Conservation (phyloP, 2,797 vertebrate species). For the Pipistrellus pipistrellus region DNA sequence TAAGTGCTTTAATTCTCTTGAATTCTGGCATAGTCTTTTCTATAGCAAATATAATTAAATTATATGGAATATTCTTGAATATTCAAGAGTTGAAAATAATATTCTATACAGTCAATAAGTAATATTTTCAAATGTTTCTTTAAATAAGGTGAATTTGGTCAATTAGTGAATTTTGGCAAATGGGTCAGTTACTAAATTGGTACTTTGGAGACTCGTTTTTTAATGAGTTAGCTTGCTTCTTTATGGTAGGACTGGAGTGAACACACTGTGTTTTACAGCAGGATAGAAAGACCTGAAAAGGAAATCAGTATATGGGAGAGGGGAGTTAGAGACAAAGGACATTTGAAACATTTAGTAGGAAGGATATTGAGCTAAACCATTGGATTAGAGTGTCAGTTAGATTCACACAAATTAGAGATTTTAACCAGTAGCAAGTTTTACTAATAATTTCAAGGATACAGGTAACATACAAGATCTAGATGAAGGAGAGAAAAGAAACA, state of each 20-base stretch:
- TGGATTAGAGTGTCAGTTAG: not conserved
- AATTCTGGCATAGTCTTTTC: constrained; percentile 44
- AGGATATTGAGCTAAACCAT: not conserved
- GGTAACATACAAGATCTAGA: not conserved
- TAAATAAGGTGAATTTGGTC: not conserved
- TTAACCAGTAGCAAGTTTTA: not conserved
- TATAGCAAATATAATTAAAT: not conserved
- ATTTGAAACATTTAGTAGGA: not conserved
- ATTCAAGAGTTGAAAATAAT: not conserved
- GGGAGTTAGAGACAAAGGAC: not conserved
- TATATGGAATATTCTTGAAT: not conserved
- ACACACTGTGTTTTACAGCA: not conserved
- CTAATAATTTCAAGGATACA: not conserved
- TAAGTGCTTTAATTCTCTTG: not conserved
- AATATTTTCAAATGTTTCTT: not conserved
- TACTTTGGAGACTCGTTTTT: not conserved
- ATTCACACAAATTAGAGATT: not conserved
- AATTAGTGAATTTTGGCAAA: constrained; percentile 29
- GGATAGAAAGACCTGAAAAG: not conserved
- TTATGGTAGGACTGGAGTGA: not conserved
- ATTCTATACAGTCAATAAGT: not conserved
- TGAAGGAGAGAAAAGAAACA: not conserved
- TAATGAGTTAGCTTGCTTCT: not conserved
- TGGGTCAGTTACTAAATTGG: not conserved
- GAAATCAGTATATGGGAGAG: not conserved